Evolutionary conservation across 2,113 vertebrate genomes (phyloP).

Genomic region (Lipophrys pholis): DNA sequence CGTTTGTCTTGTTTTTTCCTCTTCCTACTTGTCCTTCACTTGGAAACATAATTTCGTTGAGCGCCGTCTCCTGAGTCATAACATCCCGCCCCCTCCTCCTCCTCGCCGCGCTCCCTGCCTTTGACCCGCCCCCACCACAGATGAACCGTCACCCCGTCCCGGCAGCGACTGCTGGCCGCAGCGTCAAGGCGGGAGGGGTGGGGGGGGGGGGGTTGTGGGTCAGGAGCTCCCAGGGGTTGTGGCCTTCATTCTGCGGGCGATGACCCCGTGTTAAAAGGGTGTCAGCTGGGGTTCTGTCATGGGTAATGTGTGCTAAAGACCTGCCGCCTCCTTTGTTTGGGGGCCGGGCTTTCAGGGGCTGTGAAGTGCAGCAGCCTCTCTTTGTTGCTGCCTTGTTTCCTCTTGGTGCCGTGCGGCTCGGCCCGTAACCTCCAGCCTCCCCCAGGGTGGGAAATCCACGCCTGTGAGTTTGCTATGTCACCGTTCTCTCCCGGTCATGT

Average conservation of each 20-base stretch:
- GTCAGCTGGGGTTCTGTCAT: constrained; percentile 83
- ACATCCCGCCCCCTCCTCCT: neutral
- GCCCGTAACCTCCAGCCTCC: constrained; percentile 64
- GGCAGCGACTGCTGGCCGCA: constrained; percentile 42
- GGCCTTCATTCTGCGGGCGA: constrained; percentile 77
- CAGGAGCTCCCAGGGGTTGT: constrained; percentile 77
- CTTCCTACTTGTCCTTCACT: neutral
- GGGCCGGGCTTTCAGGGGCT: constrained; percentile 65
- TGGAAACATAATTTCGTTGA: constrained; percentile 29
- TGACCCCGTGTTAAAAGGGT: constrained; percentile 84
- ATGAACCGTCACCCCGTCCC: constrained; percentile 38
- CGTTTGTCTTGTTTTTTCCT: neutral
- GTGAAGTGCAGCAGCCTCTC: constrained; percentile 73
- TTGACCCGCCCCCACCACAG: constrained; percentile 13
- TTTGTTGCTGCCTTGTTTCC: constrained; percentile 67
- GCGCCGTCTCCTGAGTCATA: constrained; percentile 7
- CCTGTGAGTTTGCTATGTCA: constrained; percentile 57
- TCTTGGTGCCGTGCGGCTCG: constrained; percentile 49
- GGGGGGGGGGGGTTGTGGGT: constrained; percentile 74
- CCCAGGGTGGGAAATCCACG: constrained; percentile 63
- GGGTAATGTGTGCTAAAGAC: constrained; percentile 80
- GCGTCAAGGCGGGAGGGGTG: constrained; percentile 23
- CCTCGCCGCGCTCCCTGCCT: too few relatives aligned
- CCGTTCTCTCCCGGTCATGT: constrained; percentile 48
- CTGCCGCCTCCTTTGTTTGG: constrained; percentile 81